Base-by-base conservation (phyloP, 2,888 invertebrate genomes). In the Catocala fraxini region DNA sequence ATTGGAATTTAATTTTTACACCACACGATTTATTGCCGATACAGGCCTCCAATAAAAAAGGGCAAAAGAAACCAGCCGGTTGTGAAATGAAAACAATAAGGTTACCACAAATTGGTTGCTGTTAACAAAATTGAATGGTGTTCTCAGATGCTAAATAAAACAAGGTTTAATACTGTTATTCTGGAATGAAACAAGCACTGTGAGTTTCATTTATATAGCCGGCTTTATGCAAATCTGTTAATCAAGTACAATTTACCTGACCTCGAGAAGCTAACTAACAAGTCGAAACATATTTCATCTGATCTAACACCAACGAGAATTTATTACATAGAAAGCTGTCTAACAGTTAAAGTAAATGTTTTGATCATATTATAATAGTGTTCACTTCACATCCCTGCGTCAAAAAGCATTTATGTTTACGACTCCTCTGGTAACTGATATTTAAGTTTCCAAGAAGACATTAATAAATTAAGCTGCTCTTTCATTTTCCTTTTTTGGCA, bases 1-100 rank as follows among this genome's bases (percentile, higher is more conserved):
- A 84, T 82, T 70, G 77, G 68, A 75, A 80, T 84, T 85, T 77
- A 84, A 82, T 81, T 88, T 87, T 86, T 83, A 86, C 80, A 79
- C 76, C 75, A 75, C 70, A 73, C 72, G 81, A 84, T 86, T 87
- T 87, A 89, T 76, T 72, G 73, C 69, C 70, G 77, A 76, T 70
- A 75, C 77, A 70, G 59, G 69, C 62, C 60, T 68, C 71, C 67
- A 75, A 84, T 82, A 80, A 85, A 85, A 15, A 80, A 82, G 41
- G 6, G 77, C 71, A 76, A 69, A 72, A 68, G 68, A 67, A 75
- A 62, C 61, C 61, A 73, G 58, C 49, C 67, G 68, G 71, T 73
- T 77, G 79, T 73, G 75, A 79, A 80, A 77, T 63, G 62, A 70
- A 73, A 79, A 79, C 69, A 81, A 78, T 71, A 73, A 71, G 60